Conservation (phyloP, 2,113 vertebrate genomes). For the Octodon degus region DNA sequence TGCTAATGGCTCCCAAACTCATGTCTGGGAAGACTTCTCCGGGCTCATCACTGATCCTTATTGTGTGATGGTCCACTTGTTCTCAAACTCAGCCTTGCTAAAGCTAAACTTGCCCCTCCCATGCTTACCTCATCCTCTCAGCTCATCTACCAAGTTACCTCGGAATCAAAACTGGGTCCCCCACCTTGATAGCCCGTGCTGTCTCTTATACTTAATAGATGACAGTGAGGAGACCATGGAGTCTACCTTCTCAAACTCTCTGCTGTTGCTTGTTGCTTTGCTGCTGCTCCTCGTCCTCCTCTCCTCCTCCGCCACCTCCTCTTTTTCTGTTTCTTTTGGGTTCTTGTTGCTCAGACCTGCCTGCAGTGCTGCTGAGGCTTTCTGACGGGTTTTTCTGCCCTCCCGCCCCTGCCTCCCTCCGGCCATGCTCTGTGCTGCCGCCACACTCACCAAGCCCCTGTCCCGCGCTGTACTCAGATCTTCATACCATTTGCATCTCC, state of each 20-base stretch:
- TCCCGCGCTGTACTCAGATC: rapidly evolving
- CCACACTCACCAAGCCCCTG: rapidly evolving
- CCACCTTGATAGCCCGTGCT: too few species aligned
- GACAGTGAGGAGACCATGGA: rapidly evolving
- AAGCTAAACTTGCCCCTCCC: neutral
- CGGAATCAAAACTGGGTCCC: rapidly evolving
- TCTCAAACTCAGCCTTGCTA: neutral
- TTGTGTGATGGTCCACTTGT: rapidly evolving
- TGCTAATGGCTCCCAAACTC: neutral
- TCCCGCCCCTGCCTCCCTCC: neutral
- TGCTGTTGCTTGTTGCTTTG: rapidly evolving
- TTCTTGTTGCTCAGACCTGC: neutral
- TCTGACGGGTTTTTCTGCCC: neutral
- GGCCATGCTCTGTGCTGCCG: neutral
- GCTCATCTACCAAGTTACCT: neutral
- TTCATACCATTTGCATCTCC: rapidly evolving
- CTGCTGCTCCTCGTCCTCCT: rapidly evolving
- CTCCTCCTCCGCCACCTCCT: neutral
- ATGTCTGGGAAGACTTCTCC: neutral
- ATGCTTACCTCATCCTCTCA: rapidly evolving
- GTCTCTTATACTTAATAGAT: neutral
- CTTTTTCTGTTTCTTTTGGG: neutral
- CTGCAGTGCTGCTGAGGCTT: neutral
- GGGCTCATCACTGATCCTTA: neutral
- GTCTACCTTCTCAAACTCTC: neutral